These are phyloP conservation scores for Oscheius sp. DNA, from an alignment of 2,888 invertebrate genomes.

Conservation along the genomic window DNA sequence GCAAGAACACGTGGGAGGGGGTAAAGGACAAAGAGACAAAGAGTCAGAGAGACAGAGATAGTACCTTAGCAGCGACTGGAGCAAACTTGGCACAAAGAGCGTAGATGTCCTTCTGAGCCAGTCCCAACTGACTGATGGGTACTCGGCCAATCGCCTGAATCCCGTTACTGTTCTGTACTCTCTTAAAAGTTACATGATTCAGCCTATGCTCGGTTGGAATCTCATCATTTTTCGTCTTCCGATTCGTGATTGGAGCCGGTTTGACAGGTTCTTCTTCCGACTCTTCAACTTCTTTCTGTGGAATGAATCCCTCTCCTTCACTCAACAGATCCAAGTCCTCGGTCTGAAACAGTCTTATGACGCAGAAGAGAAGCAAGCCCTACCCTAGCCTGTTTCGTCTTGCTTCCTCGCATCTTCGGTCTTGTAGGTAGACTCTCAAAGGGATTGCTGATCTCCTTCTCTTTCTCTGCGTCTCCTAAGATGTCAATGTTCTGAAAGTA, in stretches of 20 bases:
- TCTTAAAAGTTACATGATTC: constrained; percentile 19
- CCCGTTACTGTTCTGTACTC: not conserved
- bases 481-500: constrained; percentile 15
- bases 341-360: constrained; percentile 10
- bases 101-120: constrained; percentile 48
- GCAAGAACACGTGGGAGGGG: no score
- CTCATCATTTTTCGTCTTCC: constrained; percentile 43
- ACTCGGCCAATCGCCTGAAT: constrained; percentile 41
- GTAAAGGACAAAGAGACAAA: no score
- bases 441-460: constrained; percentile 20
- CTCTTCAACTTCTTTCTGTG: constrained; percentile 19
- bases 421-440: constrained; percentile 6
- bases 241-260: constrained; percentile 33
- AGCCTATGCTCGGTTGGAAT: constrained; percentile 1
- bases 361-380: not conserved
- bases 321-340: constrained; percentile 30
- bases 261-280: not conserved
- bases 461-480: constrained; percentile 5
- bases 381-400: not conserved
- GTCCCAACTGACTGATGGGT: constrained; percentile 50
- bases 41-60: not conserved
- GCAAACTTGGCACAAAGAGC: constrained; percentile 59
- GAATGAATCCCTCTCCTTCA: constrained; percentile 35
- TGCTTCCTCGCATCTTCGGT: not conserved
- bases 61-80: constrained; percentile 55